Percentiles rank a stretch among this genome's conserved stretches.
Evolutionary conservation across 2,888 invertebrate species (phyloP).

Genomic region (Leptinotarsa peninsularis): DNA sequence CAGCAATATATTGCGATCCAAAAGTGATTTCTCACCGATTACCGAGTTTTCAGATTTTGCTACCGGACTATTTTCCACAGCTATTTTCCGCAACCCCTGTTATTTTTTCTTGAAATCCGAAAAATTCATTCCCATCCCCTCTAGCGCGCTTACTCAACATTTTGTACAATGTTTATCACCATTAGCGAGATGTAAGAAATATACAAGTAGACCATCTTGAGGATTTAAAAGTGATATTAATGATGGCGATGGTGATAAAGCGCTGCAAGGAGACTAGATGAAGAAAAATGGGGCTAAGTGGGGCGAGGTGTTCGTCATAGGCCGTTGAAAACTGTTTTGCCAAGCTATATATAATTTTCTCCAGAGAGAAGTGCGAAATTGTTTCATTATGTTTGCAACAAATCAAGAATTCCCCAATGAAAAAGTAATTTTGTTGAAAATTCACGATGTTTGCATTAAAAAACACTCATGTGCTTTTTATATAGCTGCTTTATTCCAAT

Average conservation of each 20-base stretch:
- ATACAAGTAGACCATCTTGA: slow-evolving; percentile 65
- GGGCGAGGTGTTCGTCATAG: slow-evolving; percentile 58
- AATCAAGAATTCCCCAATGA: background rate
- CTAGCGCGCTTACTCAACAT: slow-evolving; percentile 60
- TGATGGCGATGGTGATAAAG: slow-evolving; percentile 65
- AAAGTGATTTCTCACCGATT: no score
- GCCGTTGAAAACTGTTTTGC: slow-evolving; percentile 44
- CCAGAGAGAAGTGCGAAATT: background rate
- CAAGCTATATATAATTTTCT: slow-evolving; percentile 19
- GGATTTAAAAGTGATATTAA: slow-evolving; percentile 68
- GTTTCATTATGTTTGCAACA: background rate
- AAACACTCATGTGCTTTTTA: no score
- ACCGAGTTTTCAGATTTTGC: background rate
- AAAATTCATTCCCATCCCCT: slow-evolving; percentile 55
- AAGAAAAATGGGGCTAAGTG: slow-evolving; percentile 63
- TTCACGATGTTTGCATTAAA: no score
- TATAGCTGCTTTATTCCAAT: no score
- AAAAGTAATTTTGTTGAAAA: background rate
- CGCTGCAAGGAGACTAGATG: slow-evolving; percentile 60
- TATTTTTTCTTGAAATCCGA: slow-evolving; percentile 45
- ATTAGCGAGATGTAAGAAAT: slow-evolving; percentile 65
- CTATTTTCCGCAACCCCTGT: slow-evolving; percentile 22
- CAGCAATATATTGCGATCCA: no score
- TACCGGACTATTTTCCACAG: slow-evolving; percentile 14
- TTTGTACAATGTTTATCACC: slow-evolving; percentile 67